Base-by-base conservation (phyloP, 2,113 vertebrate genomes). In the Cnemophilus loriae region DNA sequence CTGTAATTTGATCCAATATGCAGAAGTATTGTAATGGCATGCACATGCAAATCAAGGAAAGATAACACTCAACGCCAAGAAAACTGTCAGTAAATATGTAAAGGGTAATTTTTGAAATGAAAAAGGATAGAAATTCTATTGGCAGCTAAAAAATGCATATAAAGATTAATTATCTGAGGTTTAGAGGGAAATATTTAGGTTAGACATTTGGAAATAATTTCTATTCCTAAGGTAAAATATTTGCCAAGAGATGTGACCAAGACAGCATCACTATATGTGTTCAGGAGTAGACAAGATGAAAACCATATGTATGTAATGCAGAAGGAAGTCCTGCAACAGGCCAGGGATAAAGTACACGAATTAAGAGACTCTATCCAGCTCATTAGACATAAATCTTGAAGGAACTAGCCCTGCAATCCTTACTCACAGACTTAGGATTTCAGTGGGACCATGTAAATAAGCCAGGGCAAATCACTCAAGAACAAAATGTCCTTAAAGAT, bases 241-340 rank as follows among this genome's bases (percentile, higher is more conserved):
- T 89, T 96, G 95, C 96, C 93, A 96, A 92, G 90, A 96, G 88
- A 97, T 96, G 93, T 95, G 95, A 96, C 92, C 92, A 86, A 95
- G 49, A 84, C 83, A 84, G 73, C 85, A 95, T 89, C 95, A 90
- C 90, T 96, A 15, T 88, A 90, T 37, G 60, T 68, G 53, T 95
- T 90, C 92, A 89, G 70, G 53, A 92, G 76, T 1, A 94, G 88
- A 75, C 68, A 90, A 90, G 92, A 96, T 96, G 93, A 96, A 95
- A 96, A 96, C 90, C 93, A 95, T 87, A 96, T 97, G 95, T 93
- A 88, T 71, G 82, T 87, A 89, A 92, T 57, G 90, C 41, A 95
- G 88, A 93, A 94, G 90, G 73, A 96, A 94, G 92, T 95, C 80
- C 90, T 95, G n/a, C 73, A 97, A 86, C 69, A 91, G 41, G 80